Base-by-base conservation (phyloP, 2,888 invertebrate genomes). In the Myopa testacea region DNA sequence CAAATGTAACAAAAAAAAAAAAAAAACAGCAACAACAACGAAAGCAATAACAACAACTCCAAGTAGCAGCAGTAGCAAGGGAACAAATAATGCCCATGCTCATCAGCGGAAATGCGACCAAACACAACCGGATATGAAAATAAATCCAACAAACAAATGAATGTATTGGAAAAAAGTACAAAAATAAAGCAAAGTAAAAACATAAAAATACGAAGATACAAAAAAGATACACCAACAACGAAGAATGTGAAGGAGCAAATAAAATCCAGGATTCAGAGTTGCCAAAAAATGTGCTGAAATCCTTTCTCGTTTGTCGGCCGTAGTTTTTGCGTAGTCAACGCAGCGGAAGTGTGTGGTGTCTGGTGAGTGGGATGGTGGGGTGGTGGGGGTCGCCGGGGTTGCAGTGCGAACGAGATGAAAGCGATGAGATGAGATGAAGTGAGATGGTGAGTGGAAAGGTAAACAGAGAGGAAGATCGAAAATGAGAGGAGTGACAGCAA, bases 51-150 rank as follows among this genome's bases (percentile, higher is more conserved):
- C 7, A 37, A 55, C 34, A 76, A 50, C 52, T 75, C 76, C 50
- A 50, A 14, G 10, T 50, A 50, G 14, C 1, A 50, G 3, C 1
- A 14, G 10, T 50, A 50, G 14, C 1, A 50, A 50, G 3, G n/a
- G 55, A 6, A 16, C 55, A 55, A 55, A 55, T 8, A 55, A 55
- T 55, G 14, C 16, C 5, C 14, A 10, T 45, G 45, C 45, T 45
- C 78, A 78, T 68, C 78, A 85, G 80, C 84, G 85, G 85, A 85
- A 86, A 86, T 85, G 84, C 84, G 84, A 84, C 85, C 84, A 84
- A 84, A 82, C 84, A 82, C 82, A 55, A 55, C 81, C 86, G 86
- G 86, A 86, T 85, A 83, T 84, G 83, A 83, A 83, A 80, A 84
- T 81, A 82, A 82, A 81, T 74, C 65, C 78, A 71, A 60, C 70